Percentiles rank a stretch among this genome's conserved stretches.
phyloP scores from a whole-genome alignment of 2,797 vertebrate species.

The Meriones psammophilus region DNA sequence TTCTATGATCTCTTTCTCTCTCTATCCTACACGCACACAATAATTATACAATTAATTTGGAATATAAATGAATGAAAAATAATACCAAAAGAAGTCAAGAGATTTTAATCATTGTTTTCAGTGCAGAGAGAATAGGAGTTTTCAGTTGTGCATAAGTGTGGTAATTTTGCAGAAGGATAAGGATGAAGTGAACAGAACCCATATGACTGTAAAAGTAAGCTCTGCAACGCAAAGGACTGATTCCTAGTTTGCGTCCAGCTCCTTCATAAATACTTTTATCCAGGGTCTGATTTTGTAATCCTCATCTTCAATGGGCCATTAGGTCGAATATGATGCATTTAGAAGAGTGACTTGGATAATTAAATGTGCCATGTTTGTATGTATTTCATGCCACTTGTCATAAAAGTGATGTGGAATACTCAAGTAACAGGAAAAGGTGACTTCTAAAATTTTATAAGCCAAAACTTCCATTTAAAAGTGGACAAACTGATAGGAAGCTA shows the following conservation, averaged over 20 bases:
- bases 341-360: neutral
- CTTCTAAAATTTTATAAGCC: neutral
- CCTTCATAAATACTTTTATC: neutral
- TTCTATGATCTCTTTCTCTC: neutral
- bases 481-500: neutral
- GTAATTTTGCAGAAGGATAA: slow-evolving; percentile 19
- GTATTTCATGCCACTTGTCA: neutral
- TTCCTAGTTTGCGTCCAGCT: neutral
- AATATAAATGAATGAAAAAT: slow-evolving; percentile 32
- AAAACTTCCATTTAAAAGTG: slow-evolving; percentile 40
- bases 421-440: slow-evolving; percentile 14
- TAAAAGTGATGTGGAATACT: neutral
- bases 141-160: neutral
- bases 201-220: neutral
- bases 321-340: neutral
- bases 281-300: neutral
- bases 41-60: neutral
- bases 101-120: neutral
- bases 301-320: neutral
- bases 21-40: neutral
- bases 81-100: neutral
- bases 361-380: neutral
- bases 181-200: neutral
- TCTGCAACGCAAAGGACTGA: neutral
- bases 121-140: slow-evolving; percentile 19